These are phyloP conservation scores for Lycodopsis pacificus DNA, from an alignment of 2,797 vertebrate genomes.

Conservation along the genomic window DNA sequence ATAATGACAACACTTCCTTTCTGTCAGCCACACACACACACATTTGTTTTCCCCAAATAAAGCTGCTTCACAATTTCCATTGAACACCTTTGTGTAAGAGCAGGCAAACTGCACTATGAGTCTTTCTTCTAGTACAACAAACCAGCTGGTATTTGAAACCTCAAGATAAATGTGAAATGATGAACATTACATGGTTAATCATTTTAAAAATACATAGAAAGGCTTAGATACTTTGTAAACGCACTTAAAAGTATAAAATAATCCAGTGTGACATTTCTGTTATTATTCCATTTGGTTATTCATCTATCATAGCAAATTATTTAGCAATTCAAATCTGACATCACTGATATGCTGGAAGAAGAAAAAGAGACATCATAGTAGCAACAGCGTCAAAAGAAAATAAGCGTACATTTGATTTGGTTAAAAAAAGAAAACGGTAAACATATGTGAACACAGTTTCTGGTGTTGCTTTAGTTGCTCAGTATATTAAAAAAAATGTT, in stretches of 20 bases:
- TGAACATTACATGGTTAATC: constrained; percentile 10
- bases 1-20: constrained; percentile 47
- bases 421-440: neutral
- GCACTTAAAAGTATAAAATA: constrained; percentile 24
- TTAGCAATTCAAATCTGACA: constrained; percentile 25
- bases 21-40: constrained; percentile 41
- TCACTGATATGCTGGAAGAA: constrained; percentile 16
- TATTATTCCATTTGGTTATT: constrained; percentile 40
- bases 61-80: constrained; percentile 32
- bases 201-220: constrained; percentile 57
- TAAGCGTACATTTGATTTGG: neutral
- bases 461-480: neutral
- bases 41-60: constrained; percentile 19
- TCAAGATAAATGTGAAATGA: neutral
- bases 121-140: constrained; percentile 1
- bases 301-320: constrained; percentile 35
- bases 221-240: constrained; percentile 66
- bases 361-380: neutral
- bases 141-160: constrained; percentile 6
- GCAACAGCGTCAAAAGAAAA: constrained; percentile 6
- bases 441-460: constrained; percentile 1
- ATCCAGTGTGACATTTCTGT: constrained; percentile 13
- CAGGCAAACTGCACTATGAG: neutral
- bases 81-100: neutral
- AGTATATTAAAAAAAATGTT: neutral